Conservation (phyloP, 2,888 invertebrate species). For the Rhaphigaster nebulosa region DNA sequence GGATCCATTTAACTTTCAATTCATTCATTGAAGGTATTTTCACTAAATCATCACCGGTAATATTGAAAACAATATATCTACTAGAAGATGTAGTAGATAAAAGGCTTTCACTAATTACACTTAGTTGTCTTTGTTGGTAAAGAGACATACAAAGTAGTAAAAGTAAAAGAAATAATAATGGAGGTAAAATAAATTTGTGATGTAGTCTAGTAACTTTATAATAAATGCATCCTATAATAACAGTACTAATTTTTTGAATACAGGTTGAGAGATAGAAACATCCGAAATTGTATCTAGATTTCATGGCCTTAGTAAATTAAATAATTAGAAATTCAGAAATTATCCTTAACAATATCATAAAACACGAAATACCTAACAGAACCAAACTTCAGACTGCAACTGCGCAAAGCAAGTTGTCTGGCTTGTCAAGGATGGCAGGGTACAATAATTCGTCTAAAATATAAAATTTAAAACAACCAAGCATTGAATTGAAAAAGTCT, state of each 20-base stretch:
- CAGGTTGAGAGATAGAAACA: neutral
- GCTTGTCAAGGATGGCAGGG: neutral
- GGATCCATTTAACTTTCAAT: conserved; percentile 66
- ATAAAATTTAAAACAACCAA: neutral
- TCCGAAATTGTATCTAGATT: neutral
- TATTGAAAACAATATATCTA: conserved; percentile 8
- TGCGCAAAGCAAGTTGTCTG: neutral
- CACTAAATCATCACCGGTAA: conserved; percentile 4
- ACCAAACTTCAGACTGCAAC: neutral
- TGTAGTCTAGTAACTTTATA: conserved; percentile 25
- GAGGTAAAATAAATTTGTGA: conserved; percentile 12
- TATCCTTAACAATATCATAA: neutral
- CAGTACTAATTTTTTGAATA: neutral
- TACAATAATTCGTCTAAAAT: neutral
- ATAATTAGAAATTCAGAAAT: neutral
- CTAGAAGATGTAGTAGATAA: neutral
- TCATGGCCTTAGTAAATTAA: neutral
- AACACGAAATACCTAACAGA: neutral
- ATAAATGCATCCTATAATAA: conserved; percentile 13
- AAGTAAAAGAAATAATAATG: neutral
- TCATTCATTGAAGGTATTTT: conserved; percentile 61
- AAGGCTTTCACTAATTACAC: neutral
- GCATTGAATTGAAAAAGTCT: neutral
- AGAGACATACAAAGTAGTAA: neutral
- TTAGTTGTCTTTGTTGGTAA: conserved; percentile 15